Conservation (phyloP, 2,888 invertebrate species). For the Pseudococcus jackbeardsleyi region DNA sequence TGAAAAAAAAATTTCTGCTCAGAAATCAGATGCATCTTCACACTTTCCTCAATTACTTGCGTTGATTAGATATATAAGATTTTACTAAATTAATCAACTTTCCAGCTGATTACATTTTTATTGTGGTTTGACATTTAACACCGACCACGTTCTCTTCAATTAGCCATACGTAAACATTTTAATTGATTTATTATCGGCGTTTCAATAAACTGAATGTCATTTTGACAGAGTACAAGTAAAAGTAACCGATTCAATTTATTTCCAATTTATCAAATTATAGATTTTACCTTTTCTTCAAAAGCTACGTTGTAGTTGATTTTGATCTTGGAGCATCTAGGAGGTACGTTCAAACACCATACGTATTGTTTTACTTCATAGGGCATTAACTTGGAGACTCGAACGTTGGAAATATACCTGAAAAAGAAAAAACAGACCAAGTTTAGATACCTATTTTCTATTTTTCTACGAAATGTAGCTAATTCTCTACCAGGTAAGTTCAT, state of each 20-base stretch:
- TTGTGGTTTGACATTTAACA: slow-evolving; percentile 28
- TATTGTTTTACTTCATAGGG: slow-evolving; percentile 86
- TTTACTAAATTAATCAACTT: background rate
- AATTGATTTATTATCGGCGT: slow-evolving; percentile 1
- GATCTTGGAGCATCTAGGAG: slow-evolving; percentile 89
- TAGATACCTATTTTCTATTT: too few relatives aligned
- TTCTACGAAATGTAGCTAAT: too few relatives aligned
- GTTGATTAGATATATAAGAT: background rate
- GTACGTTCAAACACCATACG: slow-evolving; percentile 87
- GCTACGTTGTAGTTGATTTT: slow-evolving; percentile 82
- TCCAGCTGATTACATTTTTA: background rate
- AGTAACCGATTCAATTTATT: background rate
- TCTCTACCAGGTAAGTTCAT: too few relatives aligned
- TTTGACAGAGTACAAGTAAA: background rate
- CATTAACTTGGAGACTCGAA: slow-evolving; percentile 83
- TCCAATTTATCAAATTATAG: slow-evolving; percentile 46
- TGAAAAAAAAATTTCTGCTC: background rate
- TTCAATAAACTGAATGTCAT: background rate
- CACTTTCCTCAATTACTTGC: background rate
- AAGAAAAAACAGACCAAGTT: slow-evolving; percentile 59
- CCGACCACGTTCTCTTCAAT: background rate
- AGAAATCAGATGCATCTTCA: background rate
- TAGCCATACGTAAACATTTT: background rate
- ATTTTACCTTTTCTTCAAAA: slow-evolving; percentile 78
- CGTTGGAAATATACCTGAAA: slow-evolving; percentile 82